Base-by-base conservation (phyloP, 2,797 vertebrate species). In the Falco berigora region DNA sequence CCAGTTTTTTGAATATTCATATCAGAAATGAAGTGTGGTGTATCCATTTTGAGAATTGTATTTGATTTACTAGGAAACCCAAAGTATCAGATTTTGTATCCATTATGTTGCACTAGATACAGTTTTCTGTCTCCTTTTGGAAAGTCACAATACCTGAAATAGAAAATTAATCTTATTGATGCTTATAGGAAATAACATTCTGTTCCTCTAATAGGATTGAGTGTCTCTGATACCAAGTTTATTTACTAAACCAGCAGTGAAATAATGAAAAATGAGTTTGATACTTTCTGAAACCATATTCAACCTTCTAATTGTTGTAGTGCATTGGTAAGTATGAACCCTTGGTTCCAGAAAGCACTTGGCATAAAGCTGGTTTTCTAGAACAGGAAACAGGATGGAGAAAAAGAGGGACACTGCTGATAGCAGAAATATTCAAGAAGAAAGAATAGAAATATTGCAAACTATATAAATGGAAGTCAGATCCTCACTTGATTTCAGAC, bases 41-140 rank as follows among this genome's bases (percentile, higher is more conserved):
- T 7, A 52, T 25, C 19, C n/a, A 27, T 34, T 56, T 19, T 20
- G n/a, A 75, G 63, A 88, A 28, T 47, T 32, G 24, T 34, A 10
- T 38, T 36, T 18, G 28, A 24, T 66, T 59, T 42, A 5, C 32
- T 9, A 22, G 66, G 71, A 78, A 88, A 34, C 42, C 20, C 10
- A 16, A 66, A 42, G 28, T 40, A 66, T 42, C 47, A 25, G 40
- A 1, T 56, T 76, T 56, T 28, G 28, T 28, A 23, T 42, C 34
- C 34, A 3, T 2, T 21, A 0, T 9, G 1, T 46, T 16, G 3
- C 28, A 14, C 42, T 40, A 20, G 10, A 28, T n/a, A 25, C n/a
- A 47, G 7, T 28, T 78, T n/a, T 36, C 80, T 58, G 24, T 34
- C 72, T 64, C 50, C 76, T 69, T 56, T 36, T 32, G 62, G 68